A percentile compares a stretch with the other conserved stretches of the same genome.
These are phyloP conservation scores for Tarsius wallacei DNA, from an alignment of 2,797 vertebrate species.

Conservation along the genomic window DNA sequence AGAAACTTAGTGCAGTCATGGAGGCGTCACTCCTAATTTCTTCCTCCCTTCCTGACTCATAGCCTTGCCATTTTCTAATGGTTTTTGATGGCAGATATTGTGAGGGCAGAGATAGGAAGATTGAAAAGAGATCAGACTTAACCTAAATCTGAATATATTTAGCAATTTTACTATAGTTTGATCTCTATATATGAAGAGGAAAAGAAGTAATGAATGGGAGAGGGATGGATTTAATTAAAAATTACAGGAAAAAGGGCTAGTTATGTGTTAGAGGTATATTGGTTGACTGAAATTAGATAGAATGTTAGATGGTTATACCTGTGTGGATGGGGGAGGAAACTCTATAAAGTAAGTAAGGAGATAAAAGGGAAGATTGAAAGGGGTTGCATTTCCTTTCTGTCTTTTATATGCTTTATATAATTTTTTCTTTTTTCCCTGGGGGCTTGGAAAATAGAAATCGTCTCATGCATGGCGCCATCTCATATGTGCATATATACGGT, in stretches of 20 bases:
- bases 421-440: constrained; percentile 83
- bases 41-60: background rate
- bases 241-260: background rate
- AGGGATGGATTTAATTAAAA: background rate
- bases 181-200: background rate
- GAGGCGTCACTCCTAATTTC: background rate
- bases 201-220: background rate
- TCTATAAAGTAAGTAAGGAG: background rate
- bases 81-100: background rate
- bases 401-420: constrained; percentile 78
- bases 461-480: constrained; percentile 83
- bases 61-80: background rate
- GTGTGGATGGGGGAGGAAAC: constrained; percentile 10
- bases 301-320: background rate
- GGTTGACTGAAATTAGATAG: background rate
- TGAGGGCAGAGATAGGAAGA: background rate
- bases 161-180: background rate
- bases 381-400: constrained; percentile 72
- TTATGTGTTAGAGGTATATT: background rate
- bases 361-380: constrained; percentile 56
- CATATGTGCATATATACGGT: constrained; percentile 85
- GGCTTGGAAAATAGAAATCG: constrained; percentile 85
- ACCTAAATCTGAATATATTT: background rate
- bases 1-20: background rate
- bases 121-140: constrained; percentile 19